Conservation (phyloP, 2,113 vertebrate genomes). For the Oxygymnocypris stewartii region DNA sequence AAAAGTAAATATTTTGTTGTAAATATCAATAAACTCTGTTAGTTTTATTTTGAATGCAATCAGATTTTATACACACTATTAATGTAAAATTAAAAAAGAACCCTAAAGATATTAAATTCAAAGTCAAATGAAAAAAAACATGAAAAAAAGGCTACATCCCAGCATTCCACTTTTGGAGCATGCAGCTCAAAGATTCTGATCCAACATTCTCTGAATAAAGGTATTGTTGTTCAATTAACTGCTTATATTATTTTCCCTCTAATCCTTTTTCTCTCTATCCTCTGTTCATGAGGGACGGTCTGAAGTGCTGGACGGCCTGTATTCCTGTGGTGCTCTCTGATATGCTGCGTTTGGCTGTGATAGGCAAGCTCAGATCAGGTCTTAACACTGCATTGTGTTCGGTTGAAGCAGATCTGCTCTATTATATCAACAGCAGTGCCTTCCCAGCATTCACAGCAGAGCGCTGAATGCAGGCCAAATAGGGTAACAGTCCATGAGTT, state of each 20-base stretch:
- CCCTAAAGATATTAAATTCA: neutral
- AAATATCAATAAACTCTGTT: neutral
- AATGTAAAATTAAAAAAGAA: neutral
- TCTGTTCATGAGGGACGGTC: conserved; percentile 41
- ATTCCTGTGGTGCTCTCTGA: conserved; percentile 52
- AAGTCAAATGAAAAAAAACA: neutral
- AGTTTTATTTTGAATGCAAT: neutral
- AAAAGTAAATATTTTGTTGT: neutral
- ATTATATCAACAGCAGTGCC: conserved; percentile 52
- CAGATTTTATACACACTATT: neutral
- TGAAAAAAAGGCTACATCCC: neutral
- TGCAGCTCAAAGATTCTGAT: conserved; percentile 31
- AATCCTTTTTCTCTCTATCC: conserved; percentile 56
- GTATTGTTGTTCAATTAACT: conserved; percentile 61
- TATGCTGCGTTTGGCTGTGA: conserved; percentile 48
- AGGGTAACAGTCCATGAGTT: neutral
- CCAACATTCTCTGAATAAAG: conserved; percentile 50
- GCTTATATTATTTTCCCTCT: conserved; percentile 57
- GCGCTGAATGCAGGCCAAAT: conserved; percentile 15
- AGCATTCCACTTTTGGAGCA: neutral
- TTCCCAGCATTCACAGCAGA: conserved; percentile 40
- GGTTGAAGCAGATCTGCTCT: conserved; percentile 51
- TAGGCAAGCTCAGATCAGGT: conserved; percentile 50
- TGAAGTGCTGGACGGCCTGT: conserved; percentile 48
- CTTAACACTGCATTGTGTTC: conserved; percentile 52